Conservation (phyloP, 2,113 vertebrate genomes). For the Pelvicachromis taeniatus region DNA sequence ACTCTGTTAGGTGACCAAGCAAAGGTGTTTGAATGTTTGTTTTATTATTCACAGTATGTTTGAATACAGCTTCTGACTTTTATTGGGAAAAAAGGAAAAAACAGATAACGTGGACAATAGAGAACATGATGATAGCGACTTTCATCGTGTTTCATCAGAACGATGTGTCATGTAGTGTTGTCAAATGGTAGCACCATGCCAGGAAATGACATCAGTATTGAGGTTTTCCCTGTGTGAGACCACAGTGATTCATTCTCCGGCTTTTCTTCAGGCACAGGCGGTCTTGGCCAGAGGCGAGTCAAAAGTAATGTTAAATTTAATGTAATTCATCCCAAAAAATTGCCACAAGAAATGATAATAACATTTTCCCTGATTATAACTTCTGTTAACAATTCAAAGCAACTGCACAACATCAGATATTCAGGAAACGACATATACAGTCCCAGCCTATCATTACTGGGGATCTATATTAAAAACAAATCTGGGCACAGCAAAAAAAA, state of each 20-base stretch:
- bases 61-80: neutral
- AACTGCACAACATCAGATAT: neutral
- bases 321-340: neutral
- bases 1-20: neutral
- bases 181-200: neutral
- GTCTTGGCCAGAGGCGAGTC: constrained; percentile 9
- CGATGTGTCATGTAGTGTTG: constrained; percentile 2
- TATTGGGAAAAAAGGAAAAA: neutral
- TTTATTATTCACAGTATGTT: neutral
- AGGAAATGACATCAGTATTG: constrained; percentile 45
- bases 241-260: constrained; percentile 20
- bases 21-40: neutral
- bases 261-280: neutral
- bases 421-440: neutral
- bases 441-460: neutral
- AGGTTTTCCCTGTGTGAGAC: constrained; percentile 29
- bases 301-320: neutral
- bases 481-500: neutral
- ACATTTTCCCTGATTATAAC: neutral
- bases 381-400: neutral
- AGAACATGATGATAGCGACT: neutral
- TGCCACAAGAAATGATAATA: neutral
- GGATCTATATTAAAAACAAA: neutral
- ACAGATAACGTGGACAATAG: neutral
- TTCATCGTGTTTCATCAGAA: constrained; percentile 52